These are phyloP conservation scores for Sphaeramia orbicularis DNA, from an alignment of 2,797 vertebrate species.

Conservation along the genomic window DNA sequence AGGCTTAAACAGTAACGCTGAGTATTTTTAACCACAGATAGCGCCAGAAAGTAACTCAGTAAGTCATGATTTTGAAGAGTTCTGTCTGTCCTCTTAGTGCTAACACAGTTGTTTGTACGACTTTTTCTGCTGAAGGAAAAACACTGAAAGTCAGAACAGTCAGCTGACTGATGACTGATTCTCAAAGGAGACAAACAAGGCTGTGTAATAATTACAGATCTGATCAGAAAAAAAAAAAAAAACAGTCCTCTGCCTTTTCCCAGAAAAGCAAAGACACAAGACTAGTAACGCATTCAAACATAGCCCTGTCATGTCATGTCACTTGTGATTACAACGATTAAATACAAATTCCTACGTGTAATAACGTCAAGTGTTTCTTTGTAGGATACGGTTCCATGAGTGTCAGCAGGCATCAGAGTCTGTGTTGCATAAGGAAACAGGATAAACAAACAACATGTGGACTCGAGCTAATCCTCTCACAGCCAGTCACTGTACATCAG, in stretches of 20 bases:
- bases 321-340: conserved; percentile 5
- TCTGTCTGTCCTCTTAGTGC: too few species aligned
- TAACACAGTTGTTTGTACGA: background rate
- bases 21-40: too few species aligned
- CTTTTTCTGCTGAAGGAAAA: conserved; percentile 10
- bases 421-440: conserved; percentile 38
- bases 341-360: background rate
- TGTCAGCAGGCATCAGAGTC: conserved; percentile 7
- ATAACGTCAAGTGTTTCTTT: conserved; percentile 2
- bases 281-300: conserved; percentile 20
- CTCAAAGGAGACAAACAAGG: conserved; percentile 29
- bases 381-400: background rate
- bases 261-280: conserved; percentile 31
- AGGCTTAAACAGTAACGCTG: too few species aligned
- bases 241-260: conserved; percentile 11
- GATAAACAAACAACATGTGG: conserved; percentile 41
- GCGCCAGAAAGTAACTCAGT: too few species aligned
- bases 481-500: conserved; percentile 32
- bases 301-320: too few species aligned
- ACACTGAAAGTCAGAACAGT: conserved; percentile 18
- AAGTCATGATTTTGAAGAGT: too few species aligned
- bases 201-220: conserved; percentile 45
- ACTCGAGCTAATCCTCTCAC: conserved; percentile 50
- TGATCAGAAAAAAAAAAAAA: conserved; percentile 7
- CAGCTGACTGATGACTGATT: conserved; percentile 58